phyloP scores from a whole-genome alignment of 2,113 vertebrate species.

The Rhipidura dahli region DNA sequence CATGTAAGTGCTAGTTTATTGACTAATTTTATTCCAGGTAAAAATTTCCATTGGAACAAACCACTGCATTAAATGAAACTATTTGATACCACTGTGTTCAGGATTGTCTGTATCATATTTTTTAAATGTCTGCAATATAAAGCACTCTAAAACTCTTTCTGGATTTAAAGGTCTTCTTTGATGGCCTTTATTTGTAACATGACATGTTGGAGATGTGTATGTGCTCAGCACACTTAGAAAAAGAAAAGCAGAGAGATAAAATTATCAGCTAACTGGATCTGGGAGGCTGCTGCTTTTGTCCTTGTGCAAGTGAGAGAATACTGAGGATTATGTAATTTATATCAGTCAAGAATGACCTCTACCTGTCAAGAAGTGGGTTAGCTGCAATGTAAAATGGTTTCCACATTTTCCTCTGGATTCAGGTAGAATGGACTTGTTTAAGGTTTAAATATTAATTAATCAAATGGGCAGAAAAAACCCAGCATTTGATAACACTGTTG shows the following conservation, averaged over 20 bases:
- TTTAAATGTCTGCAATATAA: background rate
- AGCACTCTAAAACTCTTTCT: background rate
- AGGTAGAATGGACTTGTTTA: background rate
- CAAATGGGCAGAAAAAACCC: accelerated
- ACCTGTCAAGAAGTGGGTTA: background rate
- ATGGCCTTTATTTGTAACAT: background rate
- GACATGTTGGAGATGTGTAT: background rate
- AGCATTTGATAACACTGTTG: background rate
- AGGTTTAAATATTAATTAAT: background rate
- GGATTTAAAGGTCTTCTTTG: background rate
- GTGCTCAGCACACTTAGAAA: background rate
- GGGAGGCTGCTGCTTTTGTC: background rate
- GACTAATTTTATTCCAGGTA: background rate
- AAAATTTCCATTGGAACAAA: background rate
- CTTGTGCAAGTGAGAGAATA: background rate
- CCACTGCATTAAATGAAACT: background rate
- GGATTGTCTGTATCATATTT: background rate
- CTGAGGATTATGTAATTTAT: background rate
- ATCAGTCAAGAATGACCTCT: background rate
- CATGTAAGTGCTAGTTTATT: background rate
- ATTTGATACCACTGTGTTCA: background rate
- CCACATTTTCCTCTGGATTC: background rate
- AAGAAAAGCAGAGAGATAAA: background rate
- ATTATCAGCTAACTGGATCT: background rate
- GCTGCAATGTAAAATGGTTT: background rate